Base-by-base conservation (phyloP, 2,797 vertebrate species). In the Oophaga sylvatica region DNA sequence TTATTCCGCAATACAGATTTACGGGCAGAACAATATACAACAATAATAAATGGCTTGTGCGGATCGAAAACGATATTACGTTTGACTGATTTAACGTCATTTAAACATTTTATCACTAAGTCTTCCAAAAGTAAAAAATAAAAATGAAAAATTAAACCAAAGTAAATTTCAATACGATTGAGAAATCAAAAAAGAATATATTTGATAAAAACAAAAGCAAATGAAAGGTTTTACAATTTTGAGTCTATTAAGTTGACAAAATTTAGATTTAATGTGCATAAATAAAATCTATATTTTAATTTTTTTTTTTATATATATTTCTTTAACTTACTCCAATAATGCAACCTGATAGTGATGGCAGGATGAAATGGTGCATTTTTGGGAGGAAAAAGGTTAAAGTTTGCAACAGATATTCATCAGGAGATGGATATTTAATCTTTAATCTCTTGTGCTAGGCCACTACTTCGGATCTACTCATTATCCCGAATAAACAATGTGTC, bases 351-450 rank as follows among this genome's bases (percentile, higher is more conserved):
- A 60, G 5, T 9, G 90, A 91, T 91, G 91, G 83, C 88, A 91
- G 88, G 91, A 95, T 93, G 92, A 94, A 93, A 94, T 90, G 90
- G 92, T 91, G 93, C 93, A 62, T 94, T 95, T 95, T 94, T 41
- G 94, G 94, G 94, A 96, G 94, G 95, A 96, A 96, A 82, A 94
- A 96, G 95, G 94, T 95, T 96, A 95, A 96, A 94, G 94, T 94
- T 95, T 94, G 95, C 94, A 94, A 94, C 95, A 95, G 95, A 95
- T 96, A 95, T 93, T 96, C 95, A 95, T 96, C 95, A 95, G 94
- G 95, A 96, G 94, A 95, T 96, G 95, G 95, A 95, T 95, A 95
- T 95, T 96, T 95, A 95, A 96, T 97, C 95, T 95, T 95, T 95
- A 95, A 96, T 96, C 95, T 96, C 94, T 95, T 94, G 93, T 96